These are phyloP conservation scores for Exaiptasia diaphana DNA, from an alignment of 64 coral and sea anemone species.

Conservation along the genomic window DNA sequence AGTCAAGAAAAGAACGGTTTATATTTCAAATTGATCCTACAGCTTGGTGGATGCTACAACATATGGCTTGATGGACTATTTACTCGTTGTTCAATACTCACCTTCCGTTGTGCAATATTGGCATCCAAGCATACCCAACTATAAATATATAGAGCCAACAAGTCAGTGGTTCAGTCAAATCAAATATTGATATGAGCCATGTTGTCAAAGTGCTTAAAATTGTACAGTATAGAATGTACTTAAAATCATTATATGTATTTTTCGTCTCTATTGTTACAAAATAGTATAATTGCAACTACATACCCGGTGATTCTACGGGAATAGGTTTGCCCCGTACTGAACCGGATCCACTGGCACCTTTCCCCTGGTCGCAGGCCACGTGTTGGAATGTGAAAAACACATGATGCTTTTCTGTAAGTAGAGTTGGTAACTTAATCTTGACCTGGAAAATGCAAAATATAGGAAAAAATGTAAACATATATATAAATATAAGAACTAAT, in stretches of 20 bases:
- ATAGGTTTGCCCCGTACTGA: slow-evolving; percentile 80
- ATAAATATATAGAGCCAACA: background rate
- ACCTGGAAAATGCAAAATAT: slow-evolving; percentile 47
- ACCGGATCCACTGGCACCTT: slow-evolving; percentile 52
- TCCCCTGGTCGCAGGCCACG: slow-evolving; percentile 85
- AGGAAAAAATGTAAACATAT: background rate
- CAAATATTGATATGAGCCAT: too few species aligned
- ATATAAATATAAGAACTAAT: background rate
- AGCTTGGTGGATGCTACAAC: too few species aligned
- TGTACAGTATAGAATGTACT: too few species aligned
- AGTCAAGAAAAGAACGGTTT: too few species aligned
- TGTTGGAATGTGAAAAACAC: slow-evolving; percentile 98
- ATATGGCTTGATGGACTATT: too few species aligned
- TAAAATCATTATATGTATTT: too few species aligned
- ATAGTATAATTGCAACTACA: too few species aligned
- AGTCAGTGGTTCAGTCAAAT: too few species aligned
- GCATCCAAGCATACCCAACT: slow-evolving; percentile 99
- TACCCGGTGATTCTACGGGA: slow-evolving; percentile 72
- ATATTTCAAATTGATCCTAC: too few species aligned
- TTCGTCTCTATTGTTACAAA: too few species aligned
- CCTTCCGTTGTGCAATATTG: slow-evolving; percentile 73
- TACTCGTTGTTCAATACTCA: too few species aligned
- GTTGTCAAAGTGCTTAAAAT: too few species aligned
- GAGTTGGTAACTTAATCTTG: slow-evolving; percentile 88
- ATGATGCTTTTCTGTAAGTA: slow-evolving; percentile 90